phyloP scores from a whole-genome alignment of 2,797 vertebrate species.

The Aratinga solstitialis region DNA sequence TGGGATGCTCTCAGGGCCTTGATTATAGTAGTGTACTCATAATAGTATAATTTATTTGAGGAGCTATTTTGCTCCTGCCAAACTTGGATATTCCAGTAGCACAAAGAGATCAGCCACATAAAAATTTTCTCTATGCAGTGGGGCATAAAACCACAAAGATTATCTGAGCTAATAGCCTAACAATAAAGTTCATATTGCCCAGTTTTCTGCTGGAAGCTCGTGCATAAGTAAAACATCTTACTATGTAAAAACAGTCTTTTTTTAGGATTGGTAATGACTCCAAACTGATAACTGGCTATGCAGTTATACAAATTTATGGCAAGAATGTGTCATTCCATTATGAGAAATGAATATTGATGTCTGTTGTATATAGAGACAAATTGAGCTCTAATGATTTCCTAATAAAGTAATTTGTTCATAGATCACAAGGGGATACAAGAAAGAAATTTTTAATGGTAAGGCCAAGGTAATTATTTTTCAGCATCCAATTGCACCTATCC shows the following conservation, averaged over 20 bases:
- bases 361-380: conserved; percentile 71
- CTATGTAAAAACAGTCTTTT: background rate
- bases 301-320: conserved; percentile 54
- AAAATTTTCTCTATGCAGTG: background rate
- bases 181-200: background rate
- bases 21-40: background rate
- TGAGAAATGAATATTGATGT: conserved; percentile 77
- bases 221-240: background rate
- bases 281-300: conserved; percentile 13
- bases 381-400: conserved; percentile 79
- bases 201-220: conserved; percentile 2
- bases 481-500: conserved; percentile 76
- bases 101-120: background rate
- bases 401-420: conserved; percentile 82
- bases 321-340: conserved; percentile 63
- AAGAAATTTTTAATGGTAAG: conserved; percentile 69
- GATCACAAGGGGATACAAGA: conserved; percentile 72
- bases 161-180: background rate
- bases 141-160: background rate
- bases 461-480: conserved; percentile 78
- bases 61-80: background rate
- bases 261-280: conserved; percentile 30
- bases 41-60: background rate
- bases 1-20: background rate
- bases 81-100: background rate